Evolutionary conservation across 1,140 invertebrate species (phyloP).

Genomic region (Drosophila burlai): DNA sequence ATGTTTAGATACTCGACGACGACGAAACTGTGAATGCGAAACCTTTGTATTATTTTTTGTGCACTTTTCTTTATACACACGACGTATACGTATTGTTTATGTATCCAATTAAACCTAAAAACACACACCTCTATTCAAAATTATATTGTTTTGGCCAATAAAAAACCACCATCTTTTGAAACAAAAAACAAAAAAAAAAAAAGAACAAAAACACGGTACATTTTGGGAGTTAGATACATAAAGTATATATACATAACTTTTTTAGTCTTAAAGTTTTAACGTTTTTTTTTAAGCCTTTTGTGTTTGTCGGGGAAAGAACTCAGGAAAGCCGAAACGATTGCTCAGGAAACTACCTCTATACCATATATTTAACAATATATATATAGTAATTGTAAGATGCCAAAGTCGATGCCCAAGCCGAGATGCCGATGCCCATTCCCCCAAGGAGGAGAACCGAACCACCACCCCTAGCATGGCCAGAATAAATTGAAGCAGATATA

Average conservation of each 20-base stretch:
- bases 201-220: neutral
- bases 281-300: conserved; percentile 9
- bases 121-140: conserved; percentile 61
- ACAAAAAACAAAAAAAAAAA: conserved; percentile 15
- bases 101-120: conserved; percentile 45
- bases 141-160: conserved; percentile 57
- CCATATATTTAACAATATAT: neutral
- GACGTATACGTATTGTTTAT: conserved; percentile 55
- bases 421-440: conserved; percentile 14
- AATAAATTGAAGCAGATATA: conserved; percentile 26
- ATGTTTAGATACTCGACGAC: conserved; percentile 65
- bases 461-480: conserved; percentile 41
- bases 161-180: conserved; percentile 39
- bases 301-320: conserved; percentile 19
- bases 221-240: conserved; percentile 24
- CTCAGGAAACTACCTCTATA: conserved; percentile 16
- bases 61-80: conserved; percentile 41
- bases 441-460: conserved; percentile 16
- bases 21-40: conserved; percentile 69
- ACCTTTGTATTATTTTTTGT: conserved; percentile 83
- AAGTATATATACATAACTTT: conserved; percentile 3
- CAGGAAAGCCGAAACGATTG: conserved; percentile 25
- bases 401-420: conserved; percentile 12
- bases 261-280: neutral
- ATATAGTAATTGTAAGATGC: conserved; percentile 16